These are phyloP conservation scores for Tyrophagus putrescentiae DNA, from an alignment of 1,140 invertebrate genomes.

Conservation along the genomic window DNA sequence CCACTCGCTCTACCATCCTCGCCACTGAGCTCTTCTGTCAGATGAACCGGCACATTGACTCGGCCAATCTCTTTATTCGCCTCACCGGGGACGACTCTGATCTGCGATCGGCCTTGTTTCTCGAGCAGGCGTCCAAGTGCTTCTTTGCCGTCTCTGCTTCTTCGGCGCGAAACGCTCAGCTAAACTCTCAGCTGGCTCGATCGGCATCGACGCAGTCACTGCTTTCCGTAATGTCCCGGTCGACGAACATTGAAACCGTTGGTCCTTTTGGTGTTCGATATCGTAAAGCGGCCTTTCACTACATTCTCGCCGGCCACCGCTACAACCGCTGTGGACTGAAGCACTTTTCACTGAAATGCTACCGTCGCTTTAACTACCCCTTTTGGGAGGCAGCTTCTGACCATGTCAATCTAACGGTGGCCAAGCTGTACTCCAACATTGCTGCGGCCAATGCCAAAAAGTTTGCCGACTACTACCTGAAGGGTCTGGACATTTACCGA, in stretches of 20 bases:
- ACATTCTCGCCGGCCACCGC: constrained; percentile 81
- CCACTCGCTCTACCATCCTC: constrained; percentile 70
- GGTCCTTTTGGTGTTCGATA: constrained; percentile 43
- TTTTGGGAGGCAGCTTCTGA: constrained; percentile 21
- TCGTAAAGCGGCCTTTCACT: constrained; percentile 91
- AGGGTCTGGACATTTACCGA: constrained; percentile 9
- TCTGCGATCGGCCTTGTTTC: constrained; percentile 55
- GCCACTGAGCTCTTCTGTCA: constrained; percentile 70
- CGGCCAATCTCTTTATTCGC: constrained; percentile 77
- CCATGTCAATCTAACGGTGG: constrained; percentile 20
- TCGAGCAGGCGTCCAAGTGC: constrained; percentile 89
- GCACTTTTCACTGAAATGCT: constrained; percentile 74
- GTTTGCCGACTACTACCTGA: neutral
- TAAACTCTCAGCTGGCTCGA: constrained; percentile 24
- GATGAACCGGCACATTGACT: constrained; percentile 53
- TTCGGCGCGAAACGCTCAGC: too few relatives aligned
- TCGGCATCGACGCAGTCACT: neutral
- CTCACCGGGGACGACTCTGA: constrained; percentile 91
- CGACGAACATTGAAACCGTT: neutral
- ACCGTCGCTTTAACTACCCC: constrained; percentile 32
- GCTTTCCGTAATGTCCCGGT: neutral
- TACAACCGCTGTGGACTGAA: constrained; percentile 75
- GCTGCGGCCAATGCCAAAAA: neutral
- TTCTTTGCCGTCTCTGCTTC: constrained; percentile 59
- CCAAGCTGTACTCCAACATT: constrained; percentile 17